Evolutionary conservation across 2,888 invertebrate species (phyloP).

Genomic region (Thera obeliscata): DNA sequence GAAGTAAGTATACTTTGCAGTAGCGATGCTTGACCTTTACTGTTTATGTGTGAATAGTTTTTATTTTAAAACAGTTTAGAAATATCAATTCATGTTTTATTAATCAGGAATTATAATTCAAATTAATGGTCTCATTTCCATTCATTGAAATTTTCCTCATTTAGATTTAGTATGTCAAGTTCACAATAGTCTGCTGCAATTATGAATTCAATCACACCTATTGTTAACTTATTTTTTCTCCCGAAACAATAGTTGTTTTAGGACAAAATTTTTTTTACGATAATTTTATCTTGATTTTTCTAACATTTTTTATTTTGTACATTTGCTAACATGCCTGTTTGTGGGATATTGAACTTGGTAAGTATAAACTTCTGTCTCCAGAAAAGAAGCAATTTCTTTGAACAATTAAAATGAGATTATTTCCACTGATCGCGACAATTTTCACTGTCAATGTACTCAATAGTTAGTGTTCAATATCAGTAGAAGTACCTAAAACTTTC

Average conservation of each 20-base stretch:
- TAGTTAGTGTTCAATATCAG: conserved; percentile 31
- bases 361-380: conserved; percentile 48
- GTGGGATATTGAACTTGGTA: conserved; percentile 66
- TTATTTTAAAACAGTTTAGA: background rate
- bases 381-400: background rate
- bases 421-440: conserved; percentile 4
- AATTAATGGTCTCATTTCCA: background rate
- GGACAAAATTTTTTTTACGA: conserved; percentile 48
- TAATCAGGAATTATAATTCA: background rate
- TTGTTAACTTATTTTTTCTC: conserved; percentile 61
- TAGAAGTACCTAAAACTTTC: conserved; percentile 68
- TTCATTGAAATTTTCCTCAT: conserved; percentile 6
- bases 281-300: conserved; percentile 52
- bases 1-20: no score
- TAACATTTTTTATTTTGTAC: conserved; percentile 61
- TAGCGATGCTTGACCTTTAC: no score
- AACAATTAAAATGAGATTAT: background rate
- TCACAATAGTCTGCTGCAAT: conserved; percentile 45
- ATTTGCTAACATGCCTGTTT: conserved; percentile 60
- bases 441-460: background rate
- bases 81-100: background rate
- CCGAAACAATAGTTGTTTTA: conserved; percentile 56
- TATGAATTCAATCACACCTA: conserved; percentile 43
- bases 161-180: conserved; percentile 58
- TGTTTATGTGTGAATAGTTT: no score